Conservation (phyloP, 2,888 invertebrate genomes). For the Synanthedon vespiformis region DNA sequence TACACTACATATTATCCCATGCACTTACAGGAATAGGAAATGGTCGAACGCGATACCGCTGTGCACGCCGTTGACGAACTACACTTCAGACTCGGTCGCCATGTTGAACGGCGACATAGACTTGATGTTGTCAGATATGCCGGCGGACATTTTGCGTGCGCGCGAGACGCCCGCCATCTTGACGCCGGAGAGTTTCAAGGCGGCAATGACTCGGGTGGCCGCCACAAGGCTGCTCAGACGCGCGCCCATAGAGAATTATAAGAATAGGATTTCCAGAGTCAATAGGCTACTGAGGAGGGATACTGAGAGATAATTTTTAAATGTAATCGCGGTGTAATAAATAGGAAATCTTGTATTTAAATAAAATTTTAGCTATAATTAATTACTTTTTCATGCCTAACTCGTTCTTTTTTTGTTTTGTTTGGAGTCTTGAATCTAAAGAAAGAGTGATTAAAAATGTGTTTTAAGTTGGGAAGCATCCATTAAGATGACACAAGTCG, state of each 20-base stretch:
- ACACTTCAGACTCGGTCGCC: slow-evolving; percentile 47
- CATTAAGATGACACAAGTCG: too few relatives aligned
- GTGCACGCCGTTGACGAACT: slow-evolving; percentile 67
- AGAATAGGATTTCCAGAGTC: slow-evolving; percentile 50
- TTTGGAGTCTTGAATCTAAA: too few relatives aligned
- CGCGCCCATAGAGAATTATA: slow-evolving; percentile 49
- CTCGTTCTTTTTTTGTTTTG: too few relatives aligned
- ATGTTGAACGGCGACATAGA: slow-evolving; percentile 56
- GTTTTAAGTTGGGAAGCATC: too few relatives aligned
- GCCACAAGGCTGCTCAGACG: slow-evolving; percentile 40
- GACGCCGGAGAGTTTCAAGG: slow-evolving; percentile 53
- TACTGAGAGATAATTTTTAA: slow-evolving; percentile 49
- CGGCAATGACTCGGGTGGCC: slow-evolving; percentile 52
- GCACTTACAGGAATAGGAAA: slow-evolving; percentile 76
- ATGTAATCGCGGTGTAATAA: not conserved
- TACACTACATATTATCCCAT: too few relatives aligned
- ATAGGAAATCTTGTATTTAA: too few relatives aligned
- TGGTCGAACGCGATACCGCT: slow-evolving; percentile 89
- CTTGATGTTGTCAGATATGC: slow-evolving; percentile 56
- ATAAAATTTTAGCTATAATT: too few relatives aligned
- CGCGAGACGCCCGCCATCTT: slow-evolving; percentile 58
- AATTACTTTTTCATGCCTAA: too few relatives aligned
- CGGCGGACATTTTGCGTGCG: slow-evolving; percentile 43
- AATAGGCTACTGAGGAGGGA: slow-evolving; percentile 52
- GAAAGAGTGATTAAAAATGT: too few relatives aligned